Conservation (phyloP, 2,113 vertebrate species). For the Phylloscopus whistleri region DNA sequence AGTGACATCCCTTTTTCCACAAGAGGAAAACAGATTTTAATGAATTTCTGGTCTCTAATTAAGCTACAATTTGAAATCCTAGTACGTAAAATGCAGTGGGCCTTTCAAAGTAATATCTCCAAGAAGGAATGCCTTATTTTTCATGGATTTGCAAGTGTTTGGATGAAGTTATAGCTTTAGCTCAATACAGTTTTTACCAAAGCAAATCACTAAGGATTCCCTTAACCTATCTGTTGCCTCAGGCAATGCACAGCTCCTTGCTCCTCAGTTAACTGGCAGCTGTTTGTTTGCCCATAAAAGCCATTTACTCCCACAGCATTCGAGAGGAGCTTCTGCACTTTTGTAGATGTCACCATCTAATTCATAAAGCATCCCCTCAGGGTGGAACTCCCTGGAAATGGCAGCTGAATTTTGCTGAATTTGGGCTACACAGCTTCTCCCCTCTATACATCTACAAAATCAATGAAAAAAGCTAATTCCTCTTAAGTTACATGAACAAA, state of each 20-base stretch:
- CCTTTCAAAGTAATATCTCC: not conserved
- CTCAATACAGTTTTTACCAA: not conserved
- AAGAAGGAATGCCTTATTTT: not conserved
- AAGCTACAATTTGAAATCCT: not conserved
- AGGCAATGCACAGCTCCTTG: not conserved
- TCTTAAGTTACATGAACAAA: not conserved
- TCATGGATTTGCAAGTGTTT: not conserved
- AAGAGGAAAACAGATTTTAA: not conserved
- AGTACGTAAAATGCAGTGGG: not conserved
- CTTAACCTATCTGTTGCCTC: not conserved
- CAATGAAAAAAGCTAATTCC: not conserved
- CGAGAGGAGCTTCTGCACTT: not conserved
- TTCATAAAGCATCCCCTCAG: not conserved
- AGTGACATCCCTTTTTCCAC: not conserved
- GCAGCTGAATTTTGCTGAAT: not conserved
- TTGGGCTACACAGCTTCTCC: not conserved
- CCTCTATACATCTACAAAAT: not conserved
- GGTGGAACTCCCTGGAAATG: not conserved
- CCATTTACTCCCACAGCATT: not conserved
- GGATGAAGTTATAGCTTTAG: not conserved
- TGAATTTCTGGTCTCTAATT: not conserved
- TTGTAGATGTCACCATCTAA: not conserved
- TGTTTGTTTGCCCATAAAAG: not conserved
- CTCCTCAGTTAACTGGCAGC: not conserved
- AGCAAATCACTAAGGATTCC: not conserved